A percentile compares a stretch with the other conserved stretches of the same genome.
Conservation (phyloP, 2,888 invertebrate species). For the Epistrophella euchroma region DNA sequence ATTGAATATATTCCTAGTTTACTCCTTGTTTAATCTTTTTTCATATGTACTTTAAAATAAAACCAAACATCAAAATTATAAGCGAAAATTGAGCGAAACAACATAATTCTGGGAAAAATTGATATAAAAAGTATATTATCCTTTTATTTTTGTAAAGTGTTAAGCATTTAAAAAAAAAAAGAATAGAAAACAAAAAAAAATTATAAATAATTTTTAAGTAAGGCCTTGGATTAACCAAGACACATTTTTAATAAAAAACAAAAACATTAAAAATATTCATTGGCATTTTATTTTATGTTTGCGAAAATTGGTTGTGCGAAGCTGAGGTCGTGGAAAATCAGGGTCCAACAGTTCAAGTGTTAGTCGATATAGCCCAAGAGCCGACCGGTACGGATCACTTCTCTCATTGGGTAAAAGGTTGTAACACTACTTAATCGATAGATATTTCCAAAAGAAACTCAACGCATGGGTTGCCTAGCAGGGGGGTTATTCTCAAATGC, state of each 20-base stretch:
- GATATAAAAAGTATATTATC: conserved; percentile 72
- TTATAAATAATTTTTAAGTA: conserved; percentile 74
- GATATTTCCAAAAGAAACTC: no score
- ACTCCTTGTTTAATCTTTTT: conserved; percentile 32
- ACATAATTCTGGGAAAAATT: conserved; percentile 72
- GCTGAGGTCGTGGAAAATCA: no score
- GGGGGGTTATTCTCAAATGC: no score
- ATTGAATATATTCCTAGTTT: conserved; percentile 17
- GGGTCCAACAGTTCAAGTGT: no score
- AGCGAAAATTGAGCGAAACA: conserved; percentile 52
- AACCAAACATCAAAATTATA: conserved; percentile 35
- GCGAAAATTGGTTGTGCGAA: no score
- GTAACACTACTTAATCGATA: no score
- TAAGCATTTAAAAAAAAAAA: conserved; percentile 73
- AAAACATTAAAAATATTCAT: conserved; percentile 48
- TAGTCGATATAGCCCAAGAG: no score
- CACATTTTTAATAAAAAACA: conserved; percentile 74
- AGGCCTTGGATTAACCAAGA: conserved; percentile 74
- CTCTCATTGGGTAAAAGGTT: no score
- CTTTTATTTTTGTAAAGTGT: conserved; percentile 76
- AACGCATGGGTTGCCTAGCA: no score
- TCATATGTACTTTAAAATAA: conserved; percentile 29
- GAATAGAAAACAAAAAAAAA: conserved; percentile 54
- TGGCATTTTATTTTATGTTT: conserved; percentile 31
- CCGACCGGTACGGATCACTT: no score